Percentiles rank a stretch among this genome's conserved stretches.
These are phyloP conservation scores for Lytechinus pictus DNA, from an alignment of 35 echinoderm and acorn worm species.

Conservation along the genomic window DNA sequence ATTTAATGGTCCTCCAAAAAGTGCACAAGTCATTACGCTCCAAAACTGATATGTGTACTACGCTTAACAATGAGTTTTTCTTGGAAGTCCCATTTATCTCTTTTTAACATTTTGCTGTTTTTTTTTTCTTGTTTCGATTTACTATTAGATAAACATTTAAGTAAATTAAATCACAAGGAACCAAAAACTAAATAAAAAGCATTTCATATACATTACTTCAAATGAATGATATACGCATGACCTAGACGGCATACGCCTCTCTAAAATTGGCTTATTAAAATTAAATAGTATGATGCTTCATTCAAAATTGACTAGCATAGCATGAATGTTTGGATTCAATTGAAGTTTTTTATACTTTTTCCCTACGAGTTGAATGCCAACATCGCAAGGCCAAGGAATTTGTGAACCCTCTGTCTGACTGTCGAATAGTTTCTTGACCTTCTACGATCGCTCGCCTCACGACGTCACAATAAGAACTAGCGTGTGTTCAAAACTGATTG, in stretches of 20 bases:
- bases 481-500: not conserved
- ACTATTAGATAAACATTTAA: not conserved
- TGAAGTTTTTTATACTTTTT: not conserved
- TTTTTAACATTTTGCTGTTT: not conserved
- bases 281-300: not conserved
- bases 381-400: not conserved
- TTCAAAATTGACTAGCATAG: not conserved
- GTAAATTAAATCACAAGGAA: not conserved
- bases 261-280: not conserved
- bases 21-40: not conserved
- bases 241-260: not conserved
- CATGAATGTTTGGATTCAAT: conserved; percentile 19
- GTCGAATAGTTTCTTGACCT: not conserved
- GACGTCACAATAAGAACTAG: not conserved
- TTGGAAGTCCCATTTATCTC: not conserved
- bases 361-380: not conserved
- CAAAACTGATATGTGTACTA: not conserved
- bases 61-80: not conserved
- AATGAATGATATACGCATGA: not conserved
- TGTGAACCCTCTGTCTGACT: not conserved
- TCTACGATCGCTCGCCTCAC: not conserved
- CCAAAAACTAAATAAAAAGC: not conserved
- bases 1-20: not conserved
- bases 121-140: not conserved
- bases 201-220: not conserved